Evolutionary conservation across 2,113 vertebrate species (phyloP).

Genomic region (Pitta sordida): DNA sequence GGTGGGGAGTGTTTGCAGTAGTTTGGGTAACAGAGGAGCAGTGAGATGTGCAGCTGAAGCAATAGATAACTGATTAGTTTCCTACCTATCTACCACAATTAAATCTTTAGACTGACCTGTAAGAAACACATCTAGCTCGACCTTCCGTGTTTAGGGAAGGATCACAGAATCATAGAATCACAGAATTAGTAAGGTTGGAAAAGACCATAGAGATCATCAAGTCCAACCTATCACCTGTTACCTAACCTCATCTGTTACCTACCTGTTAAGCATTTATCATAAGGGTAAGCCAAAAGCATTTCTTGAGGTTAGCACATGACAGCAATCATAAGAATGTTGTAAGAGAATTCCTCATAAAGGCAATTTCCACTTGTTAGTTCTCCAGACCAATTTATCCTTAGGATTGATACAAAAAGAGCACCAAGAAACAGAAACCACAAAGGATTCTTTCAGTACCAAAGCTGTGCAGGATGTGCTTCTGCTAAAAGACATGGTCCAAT

Average conservation of each 20-base stretch:
- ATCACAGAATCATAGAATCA: no score
- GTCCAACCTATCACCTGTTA: no score
- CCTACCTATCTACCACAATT: background rate
- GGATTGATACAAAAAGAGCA: background rate
- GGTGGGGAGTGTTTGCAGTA: background rate
- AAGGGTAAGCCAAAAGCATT: background rate
- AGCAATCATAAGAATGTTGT: background rate
- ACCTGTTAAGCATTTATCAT: background rate
- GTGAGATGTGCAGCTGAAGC: background rate
- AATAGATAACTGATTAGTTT: background rate
- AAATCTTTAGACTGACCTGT: background rate
- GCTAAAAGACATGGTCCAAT: background rate
- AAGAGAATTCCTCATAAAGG: background rate
- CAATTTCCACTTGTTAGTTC: background rate
- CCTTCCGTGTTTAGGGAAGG: background rate
- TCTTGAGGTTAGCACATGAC: background rate
- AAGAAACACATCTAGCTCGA: background rate
- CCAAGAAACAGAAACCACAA: background rate
- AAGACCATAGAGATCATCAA: no score
- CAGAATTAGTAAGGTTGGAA: no score
- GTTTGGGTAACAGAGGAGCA: background rate
- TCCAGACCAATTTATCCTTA: background rate
- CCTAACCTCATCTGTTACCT: no score
- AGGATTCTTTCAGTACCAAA: background rate
- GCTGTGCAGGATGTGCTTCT: background rate